Base-by-base conservation (phyloP, 53 echinoderm and acorn worm genomes). In the Paelopatides confundens region DNA sequence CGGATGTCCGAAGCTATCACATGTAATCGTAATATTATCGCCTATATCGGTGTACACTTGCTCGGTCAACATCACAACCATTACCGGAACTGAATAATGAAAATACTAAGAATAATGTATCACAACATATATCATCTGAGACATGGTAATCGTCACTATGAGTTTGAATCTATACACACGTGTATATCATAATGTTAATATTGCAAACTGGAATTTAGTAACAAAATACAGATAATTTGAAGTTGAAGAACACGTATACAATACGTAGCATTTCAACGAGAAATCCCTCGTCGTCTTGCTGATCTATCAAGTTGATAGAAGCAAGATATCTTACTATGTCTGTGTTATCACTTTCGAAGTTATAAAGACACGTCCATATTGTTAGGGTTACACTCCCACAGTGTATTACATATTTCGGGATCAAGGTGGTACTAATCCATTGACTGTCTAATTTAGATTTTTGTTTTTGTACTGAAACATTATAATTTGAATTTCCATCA, bases 331-430 rank as follows among this genome's bases (percentile, higher is more conserved):
- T 3, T 58, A 58, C 15, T 21, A 0, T 21, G 5, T 58, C 58
- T 6, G 2, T 6, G 6, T n/a, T 23, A 0, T 58, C 58, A 58
- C 0, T 58, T 58, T 2, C 6, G 21, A 58, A 58, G 26, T 58
- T 2, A 21, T 58, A 58, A 15, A n/a, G 21, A 0, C 15, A 58
- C 2, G 21, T 58, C n/a, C 3, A 3, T 21, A 23, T 0, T 6
- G n/a, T 58, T 0, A 18, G 21, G 1, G 24, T 0, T 3, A n/a
- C n/a, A n/a, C n/a, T n/a, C n/a, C 6, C 58, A 5, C 21, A 0
- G 15, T 6, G 21, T 5, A 6, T 1, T 5, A 58, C n/a, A 58
- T 2, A 21, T 5, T 58, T 21, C 1, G 58, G n/a, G 21, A 18
- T 3, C 2, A 21, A 21, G 0, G 15, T 18, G 0, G 58, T 58